A percentile compares a stretch with the other conserved stretches of the same genome.
Evolutionary conservation across 2,888 invertebrate species (phyloP).

Genomic region (Cheiracanthium punctorium): DNA sequence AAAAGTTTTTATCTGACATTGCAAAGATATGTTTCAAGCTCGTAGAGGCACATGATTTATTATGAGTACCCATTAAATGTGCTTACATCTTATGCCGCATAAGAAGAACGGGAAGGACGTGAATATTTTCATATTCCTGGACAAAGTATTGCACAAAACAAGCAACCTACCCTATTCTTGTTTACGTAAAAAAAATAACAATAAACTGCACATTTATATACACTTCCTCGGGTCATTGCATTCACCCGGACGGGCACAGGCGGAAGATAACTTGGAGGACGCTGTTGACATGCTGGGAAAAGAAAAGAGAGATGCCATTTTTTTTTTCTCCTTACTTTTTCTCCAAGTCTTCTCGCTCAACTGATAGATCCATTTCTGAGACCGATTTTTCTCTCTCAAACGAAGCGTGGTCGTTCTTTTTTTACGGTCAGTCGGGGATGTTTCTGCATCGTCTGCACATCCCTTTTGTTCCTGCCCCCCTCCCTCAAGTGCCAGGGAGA

Average conservation of each 20-base stretch:
- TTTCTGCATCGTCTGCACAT: conserved; percentile 60
- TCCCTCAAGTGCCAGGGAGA: conserved; percentile 9
- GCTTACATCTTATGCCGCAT: too few relatives aligned
- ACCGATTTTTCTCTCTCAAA: conserved; percentile 32
- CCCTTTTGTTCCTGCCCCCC: conserved; percentile 23
- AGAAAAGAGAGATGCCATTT: not conserved
- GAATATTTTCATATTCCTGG: too few relatives aligned
- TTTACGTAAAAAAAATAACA: conserved; percentile 11
- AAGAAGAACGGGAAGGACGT: too few relatives aligned
- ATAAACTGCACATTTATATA: not conserved
- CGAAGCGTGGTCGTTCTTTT: conserved; percentile 59
- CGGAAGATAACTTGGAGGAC: conserved; percentile 4
- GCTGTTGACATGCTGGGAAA: not conserved
- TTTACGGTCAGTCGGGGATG: conserved; percentile 55
- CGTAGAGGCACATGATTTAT: too few relatives aligned
- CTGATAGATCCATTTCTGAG: conserved; percentile 33
- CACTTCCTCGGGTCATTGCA: not conserved
- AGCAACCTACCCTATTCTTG: not conserved
- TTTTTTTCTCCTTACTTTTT: not conserved
- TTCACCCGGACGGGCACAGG: not conserved
- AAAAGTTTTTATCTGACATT: too few relatives aligned
- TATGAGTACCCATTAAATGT: too few relatives aligned
- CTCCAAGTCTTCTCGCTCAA: not conserved
- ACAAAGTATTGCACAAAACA: not conserved
- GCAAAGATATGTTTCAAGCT: too few relatives aligned